Evolutionary conservation across 2,888 invertebrate genomes (phyloP), one percentile per base, ranked within the genome.

Genomic region (Ischnus inquisitorius): DNA sequence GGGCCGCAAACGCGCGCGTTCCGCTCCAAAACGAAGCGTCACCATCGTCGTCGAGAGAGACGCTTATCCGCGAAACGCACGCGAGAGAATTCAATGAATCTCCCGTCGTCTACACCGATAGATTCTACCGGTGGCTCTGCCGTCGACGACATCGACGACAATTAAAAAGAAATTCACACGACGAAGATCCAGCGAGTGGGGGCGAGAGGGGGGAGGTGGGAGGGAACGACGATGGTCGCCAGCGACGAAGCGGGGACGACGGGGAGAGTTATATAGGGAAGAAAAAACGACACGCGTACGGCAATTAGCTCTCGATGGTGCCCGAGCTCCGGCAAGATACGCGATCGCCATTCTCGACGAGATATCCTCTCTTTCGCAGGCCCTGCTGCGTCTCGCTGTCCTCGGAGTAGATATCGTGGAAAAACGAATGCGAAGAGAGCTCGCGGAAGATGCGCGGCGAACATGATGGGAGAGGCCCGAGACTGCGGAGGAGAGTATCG

Each of bases 211-310:
- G n/a, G 28, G 28, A n/a, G 14, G 60, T 12, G 60, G 28, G 60
- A 28, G n/a, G 71, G 16, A 14, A 54, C 19, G 65, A 60, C 41
- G 16, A 3, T 34, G 34, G 34, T 34, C 34, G 34, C 34, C 34
- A 8, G 34, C 34, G 34, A 34, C 34, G 34, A 34, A 34, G 34
- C 34, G 34, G 34, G 22, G 16, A 54, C 34, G 65, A 67, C 41
- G 16, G 6, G 8, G 46, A 16, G 64, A 75, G 62, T 34, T 34
- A 76, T 67, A 54, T 64, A 48, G 54, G 75, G 43, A 76, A 54
- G 78, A 86, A 84, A 84, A 79, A 78, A 69, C 78, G 79, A 77
- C 83, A 74, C 79, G 84, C 81, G 82, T 82, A 86, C 86, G 81
- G 81, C 81, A 81, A 81, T 81, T 81, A 81, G 81, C 76, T 81